phyloP scores from a whole-genome alignment of 2,797 vertebrate species.

The Coluber constrictor region DNA sequence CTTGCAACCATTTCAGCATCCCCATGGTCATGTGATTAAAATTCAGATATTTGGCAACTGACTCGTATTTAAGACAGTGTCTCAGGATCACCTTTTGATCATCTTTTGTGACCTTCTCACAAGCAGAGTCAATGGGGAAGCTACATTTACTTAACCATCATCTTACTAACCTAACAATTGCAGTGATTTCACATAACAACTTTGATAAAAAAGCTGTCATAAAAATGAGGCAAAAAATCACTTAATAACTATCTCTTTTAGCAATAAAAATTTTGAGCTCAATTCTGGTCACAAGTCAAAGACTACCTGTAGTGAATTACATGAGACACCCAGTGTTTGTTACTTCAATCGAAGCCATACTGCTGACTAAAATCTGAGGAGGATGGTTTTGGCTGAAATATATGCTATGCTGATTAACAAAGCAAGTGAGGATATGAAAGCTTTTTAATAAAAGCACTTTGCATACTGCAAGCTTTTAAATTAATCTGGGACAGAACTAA shows the following conservation, averaged over 20 bases:
- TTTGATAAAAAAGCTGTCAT: background rate
- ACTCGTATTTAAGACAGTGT: too few relatives aligned
- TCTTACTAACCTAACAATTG: background rate
- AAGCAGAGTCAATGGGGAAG: too few relatives aligned
- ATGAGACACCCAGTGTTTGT: conserved; percentile 9
- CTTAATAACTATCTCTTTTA: background rate
- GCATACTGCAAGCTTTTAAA: conserved; percentile 49
- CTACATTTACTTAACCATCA: too few relatives aligned
- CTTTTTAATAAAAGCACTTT: conserved; percentile 51
- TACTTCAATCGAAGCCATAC: conserved; percentile 29
- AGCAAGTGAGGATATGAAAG: conserved; percentile 42
- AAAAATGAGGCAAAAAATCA: background rate
- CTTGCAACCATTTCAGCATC: too few relatives aligned
- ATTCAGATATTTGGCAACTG: too few relatives aligned
- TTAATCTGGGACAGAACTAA: conserved; percentile 39
- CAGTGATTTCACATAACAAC: background rate
- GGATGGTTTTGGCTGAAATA: conserved; percentile 41
- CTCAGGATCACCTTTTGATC: too few relatives aligned
- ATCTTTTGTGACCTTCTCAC: too few relatives aligned
- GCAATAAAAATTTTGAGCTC: background rate
- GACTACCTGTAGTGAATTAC: background rate
- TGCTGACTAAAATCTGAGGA: conserved; percentile 34
- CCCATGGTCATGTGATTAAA: too few relatives aligned
- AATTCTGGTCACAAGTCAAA: background rate
- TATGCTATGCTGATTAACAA: conserved; percentile 43